Base-by-base conservation (phyloP, 2,113 vertebrate genomes). In the Pleuronectes platessa region DNA sequence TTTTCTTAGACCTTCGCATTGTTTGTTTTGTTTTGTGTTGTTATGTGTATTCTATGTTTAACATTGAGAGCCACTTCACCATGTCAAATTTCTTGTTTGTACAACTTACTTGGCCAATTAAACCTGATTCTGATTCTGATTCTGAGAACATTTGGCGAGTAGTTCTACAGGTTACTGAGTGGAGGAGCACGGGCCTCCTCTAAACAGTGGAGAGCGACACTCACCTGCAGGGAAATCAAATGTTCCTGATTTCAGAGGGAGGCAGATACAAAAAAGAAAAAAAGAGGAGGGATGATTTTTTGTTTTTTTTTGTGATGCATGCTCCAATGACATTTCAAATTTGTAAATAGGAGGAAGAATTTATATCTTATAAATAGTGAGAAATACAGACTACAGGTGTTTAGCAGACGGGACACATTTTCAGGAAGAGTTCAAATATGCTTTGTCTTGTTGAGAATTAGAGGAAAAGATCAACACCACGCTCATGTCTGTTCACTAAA, bases 201-300 rank as follows among this genome's bases (percentile, higher is more conserved):
- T 55, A 51, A 8, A 1, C 31, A 31, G 31, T 7, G 31, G 31
- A 31, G 31, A 31, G 31, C 31, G 31, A 7, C 60, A 86, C 91
- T 93, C 37, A 93, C 92, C 90, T 92, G 91, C 65, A 86, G 65
- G 35, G 86, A 80, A 67, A 89, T 20, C 69, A 87, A 59, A 73
- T 79, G 76, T 70, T 93, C 90, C 90, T 92, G 86, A 87, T 76
- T 69, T 68, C 56, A 9, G 4, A 82, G 23, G 62, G 61, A 53
- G 80, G 86, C 84, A 86, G 51, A 81, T 31, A 27, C 3, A 27
- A 27, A 27, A 27, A 7, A 24, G 21, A 4, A 51, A 3, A 63
- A 73, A 74, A 71, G 61, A 67, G 24, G 26, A 68, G 15, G 55
- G 11, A 26, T 53, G 18, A 49, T 18, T 26, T 26, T 26, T n/a